A percentile compares a stretch with the other conserved stretches of the same genome.
phyloP scores from a whole-genome alignment of 2,113 vertebrate species.

The Corythaixoides concolor region DNA sequence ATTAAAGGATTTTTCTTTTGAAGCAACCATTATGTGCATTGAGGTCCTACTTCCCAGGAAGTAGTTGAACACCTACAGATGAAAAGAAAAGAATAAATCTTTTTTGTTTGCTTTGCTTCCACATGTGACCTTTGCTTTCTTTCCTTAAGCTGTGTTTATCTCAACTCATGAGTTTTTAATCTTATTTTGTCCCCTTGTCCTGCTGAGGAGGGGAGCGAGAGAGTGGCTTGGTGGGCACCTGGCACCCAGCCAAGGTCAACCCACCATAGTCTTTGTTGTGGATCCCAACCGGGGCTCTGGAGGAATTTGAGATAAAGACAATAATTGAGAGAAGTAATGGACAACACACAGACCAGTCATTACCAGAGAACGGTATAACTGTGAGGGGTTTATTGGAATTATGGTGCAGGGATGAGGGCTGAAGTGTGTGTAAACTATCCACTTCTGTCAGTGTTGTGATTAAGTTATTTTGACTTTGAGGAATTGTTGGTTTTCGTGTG shows the following conservation, averaged over 20 bases:
- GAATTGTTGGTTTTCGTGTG: neutral
- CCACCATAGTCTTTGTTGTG: neutral
- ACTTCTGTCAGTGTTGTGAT: neutral
- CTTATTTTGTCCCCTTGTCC: neutral
- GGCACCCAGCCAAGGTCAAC: neutral
- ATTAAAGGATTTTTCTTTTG: neutral
- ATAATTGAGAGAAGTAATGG: neutral
- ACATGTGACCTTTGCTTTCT: neutral
- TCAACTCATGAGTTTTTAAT: neutral
- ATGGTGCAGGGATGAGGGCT: neutral
- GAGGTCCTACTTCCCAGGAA: neutral
- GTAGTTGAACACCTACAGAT: neutral
- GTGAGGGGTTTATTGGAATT: neutral
- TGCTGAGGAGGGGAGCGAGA: neutral
- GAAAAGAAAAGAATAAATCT: neutral
- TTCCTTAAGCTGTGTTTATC: neutral
- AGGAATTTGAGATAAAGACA: neutral
- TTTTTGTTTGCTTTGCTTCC: neutral
- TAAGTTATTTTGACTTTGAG: neutral
- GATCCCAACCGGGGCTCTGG: neutral
- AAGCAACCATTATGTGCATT: neutral
- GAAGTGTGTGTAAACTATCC: neutral
- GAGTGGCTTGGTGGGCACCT: neutral
- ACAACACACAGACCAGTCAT: neutral
- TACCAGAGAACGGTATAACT: neutral